phyloP scores from a whole-genome alignment of 1,140 invertebrate species.

The Campoletis sonorensis region DNA sequence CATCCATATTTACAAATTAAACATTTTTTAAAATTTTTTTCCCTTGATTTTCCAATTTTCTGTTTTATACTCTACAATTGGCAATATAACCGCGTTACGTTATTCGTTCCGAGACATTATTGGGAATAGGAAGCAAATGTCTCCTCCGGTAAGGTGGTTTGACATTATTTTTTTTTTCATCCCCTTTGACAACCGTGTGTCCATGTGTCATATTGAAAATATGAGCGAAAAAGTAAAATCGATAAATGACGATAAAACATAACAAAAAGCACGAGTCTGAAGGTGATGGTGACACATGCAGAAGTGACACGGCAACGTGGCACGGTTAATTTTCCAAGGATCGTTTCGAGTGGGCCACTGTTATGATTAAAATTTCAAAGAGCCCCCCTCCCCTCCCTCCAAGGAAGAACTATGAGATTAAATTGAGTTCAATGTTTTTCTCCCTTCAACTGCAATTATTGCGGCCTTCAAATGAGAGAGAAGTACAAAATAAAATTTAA shows the following conservation, averaged over 20 bases:
- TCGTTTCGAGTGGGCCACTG: neutral
- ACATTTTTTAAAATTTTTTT: conserved; percentile 32
- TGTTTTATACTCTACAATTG: conserved; percentile 15
- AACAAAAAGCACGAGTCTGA: too few species aligned
- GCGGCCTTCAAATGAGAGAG: neutral
- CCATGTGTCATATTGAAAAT: neutral
- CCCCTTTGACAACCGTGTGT: neutral
- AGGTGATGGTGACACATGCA: neutral
- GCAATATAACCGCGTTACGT: conserved; percentile 27
- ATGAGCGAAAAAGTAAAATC: too few species aligned
- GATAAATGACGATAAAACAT: too few species aligned
- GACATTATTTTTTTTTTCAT: neutral
- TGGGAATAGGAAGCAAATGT: conserved; percentile 26
- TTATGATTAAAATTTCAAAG: neutral
- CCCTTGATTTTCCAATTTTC: neutral
- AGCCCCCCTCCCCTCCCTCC: neutral
- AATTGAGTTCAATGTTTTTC: neutral
- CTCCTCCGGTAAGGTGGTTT: neutral
- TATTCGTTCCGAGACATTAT: conserved; percentile 15
- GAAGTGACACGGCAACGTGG: conserved; percentile 29
- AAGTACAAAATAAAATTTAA: too few species aligned
- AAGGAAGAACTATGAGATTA: conserved; percentile 34
- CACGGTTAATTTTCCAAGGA: conserved; percentile 24
- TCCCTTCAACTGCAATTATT: neutral
- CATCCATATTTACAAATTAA: conserved; percentile 39